A percentile compares a stretch with the other conserved stretches of the same genome.
Evolutionary conservation across 1,140 invertebrate genomes (phyloP).

Genomic region (Bombus sibiricus): DNA sequence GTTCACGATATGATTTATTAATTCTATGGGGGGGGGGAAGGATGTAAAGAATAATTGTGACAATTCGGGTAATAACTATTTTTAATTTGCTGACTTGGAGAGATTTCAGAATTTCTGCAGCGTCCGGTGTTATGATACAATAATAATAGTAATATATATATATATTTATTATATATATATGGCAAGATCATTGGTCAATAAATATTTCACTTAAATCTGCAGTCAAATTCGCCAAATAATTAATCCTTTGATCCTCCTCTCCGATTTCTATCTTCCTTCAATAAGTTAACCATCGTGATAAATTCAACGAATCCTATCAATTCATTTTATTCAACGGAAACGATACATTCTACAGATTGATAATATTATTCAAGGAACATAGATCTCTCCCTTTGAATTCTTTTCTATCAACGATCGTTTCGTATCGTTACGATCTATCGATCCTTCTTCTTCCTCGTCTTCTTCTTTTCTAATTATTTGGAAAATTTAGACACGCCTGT

Average conservation of each 20-base stretch:
- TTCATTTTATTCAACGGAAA: background rate
- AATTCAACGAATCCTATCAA: background rate
- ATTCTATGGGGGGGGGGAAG: conserved; percentile 32
- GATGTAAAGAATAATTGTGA: conserved; percentile 63
- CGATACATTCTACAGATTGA: conserved; percentile 19
- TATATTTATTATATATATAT: conserved; percentile 65
- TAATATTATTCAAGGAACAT: conserved; percentile 54
- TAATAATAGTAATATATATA: conserved; percentile 69
- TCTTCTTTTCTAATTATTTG: conserved; percentile 61
- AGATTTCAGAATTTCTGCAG: conserved; percentile 67
- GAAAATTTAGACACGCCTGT: conserved; percentile 61
- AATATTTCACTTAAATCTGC: conserved; percentile 71
- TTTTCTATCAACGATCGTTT: background rate
- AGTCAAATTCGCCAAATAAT: conserved; percentile 71
- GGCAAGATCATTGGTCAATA: conserved; percentile 78
- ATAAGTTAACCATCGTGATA: conserved; percentile 31
- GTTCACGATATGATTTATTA: conserved; percentile 1
- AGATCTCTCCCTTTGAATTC: background rate
- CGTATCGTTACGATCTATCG: no score
- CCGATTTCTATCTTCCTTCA: background rate
- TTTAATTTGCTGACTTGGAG: conserved; percentile 63
- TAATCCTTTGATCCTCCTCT: conserved; percentile 10
- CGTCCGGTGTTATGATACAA: conserved; percentile 68
- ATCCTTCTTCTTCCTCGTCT: no score
- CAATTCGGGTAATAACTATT: conserved; percentile 64